Evolutionary conservation across 2,797 vertebrate genomes (phyloP).

Genomic region (Momotus momota): DNA sequence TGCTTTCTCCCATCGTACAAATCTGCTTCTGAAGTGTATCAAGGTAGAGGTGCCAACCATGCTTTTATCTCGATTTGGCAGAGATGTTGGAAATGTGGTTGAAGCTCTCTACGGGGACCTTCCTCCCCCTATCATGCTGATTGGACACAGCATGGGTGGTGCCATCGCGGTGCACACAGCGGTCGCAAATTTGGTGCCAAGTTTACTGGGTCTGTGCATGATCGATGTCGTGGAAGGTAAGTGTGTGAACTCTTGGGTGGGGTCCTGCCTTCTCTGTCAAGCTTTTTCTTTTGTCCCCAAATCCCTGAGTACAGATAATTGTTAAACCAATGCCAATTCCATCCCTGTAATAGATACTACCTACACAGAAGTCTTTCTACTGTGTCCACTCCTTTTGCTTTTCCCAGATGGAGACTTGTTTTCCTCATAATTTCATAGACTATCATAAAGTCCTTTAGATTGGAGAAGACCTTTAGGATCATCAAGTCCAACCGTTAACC

Average conservation of each 20-base stretch:
- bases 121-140: constrained; percentile 94
- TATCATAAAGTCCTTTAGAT: neutral
- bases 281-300: neutral
- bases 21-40: neutral
- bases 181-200: constrained; percentile 88
- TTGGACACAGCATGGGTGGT: constrained; percentile 98
- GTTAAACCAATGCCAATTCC: neutral
- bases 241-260: neutral
- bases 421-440: neutral
- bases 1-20: neutral
- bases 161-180: constrained; percentile 97
- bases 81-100: constrained; percentile 94
- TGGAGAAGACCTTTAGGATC: neutral
- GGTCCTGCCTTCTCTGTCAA: fast-evolving
- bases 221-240: constrained; percentile 98
- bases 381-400: neutral
- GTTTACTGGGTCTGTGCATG: constrained; percentile 93
- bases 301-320: fast-evolving
- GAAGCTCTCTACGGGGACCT: constrained; percentile 93
- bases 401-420: neutral
- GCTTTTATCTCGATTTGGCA: constrained; percentile 46
- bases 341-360: neutral
- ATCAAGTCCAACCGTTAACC: neutral
- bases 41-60: fast-evolving
- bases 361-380: fast-evolving